Evolutionary conservation across 2,797 vertebrate species (phyloP).

Genomic region (Thamnophis elegans): DNA sequence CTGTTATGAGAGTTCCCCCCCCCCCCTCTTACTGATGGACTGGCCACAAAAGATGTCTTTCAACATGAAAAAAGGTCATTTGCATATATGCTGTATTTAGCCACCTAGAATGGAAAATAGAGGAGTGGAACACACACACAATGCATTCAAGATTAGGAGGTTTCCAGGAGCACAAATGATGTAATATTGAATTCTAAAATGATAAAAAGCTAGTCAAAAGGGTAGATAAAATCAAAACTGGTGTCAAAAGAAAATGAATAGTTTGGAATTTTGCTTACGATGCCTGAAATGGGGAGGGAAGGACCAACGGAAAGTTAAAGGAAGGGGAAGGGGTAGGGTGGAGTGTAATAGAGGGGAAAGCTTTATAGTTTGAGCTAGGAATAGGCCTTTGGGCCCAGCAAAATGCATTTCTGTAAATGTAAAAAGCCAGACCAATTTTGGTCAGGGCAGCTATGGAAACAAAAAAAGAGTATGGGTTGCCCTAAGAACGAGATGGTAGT

Average conservation of each 20-base stretch:
- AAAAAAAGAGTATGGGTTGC: constrained; percentile 1
- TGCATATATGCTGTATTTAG: neutral
- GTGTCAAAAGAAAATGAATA: constrained; percentile 10
- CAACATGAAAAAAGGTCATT: neutral
- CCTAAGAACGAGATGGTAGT: neutral
- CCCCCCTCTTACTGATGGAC: neutral
- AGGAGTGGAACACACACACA: neutral
- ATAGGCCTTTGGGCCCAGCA: constrained; percentile 33
- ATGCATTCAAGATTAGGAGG: neutral
- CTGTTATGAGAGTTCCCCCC: neutral
- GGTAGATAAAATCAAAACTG: constrained; percentile 9
- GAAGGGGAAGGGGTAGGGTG: neutral
- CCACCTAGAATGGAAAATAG: neutral
- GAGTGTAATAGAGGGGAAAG: neutral
- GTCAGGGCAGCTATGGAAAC: neutral
- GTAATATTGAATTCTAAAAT: neutral
- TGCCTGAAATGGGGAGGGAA: neutral
- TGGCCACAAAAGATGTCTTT: neutral
- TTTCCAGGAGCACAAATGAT: neutral
- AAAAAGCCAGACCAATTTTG: constrained; percentile 27
- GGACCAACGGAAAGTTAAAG: neutral
- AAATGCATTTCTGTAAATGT: constrained; percentile 25
- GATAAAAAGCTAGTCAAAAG: neutral
- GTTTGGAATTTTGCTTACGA: neutral
- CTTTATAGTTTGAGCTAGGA: constrained; percentile 4